A percentile compares a stretch with the other conserved stretches of the same genome.
phyloP scores from a whole-genome alignment of 37 sponge, comb jelly and placozoan species.

The Chondrilla cf. caribensis region DNA sequence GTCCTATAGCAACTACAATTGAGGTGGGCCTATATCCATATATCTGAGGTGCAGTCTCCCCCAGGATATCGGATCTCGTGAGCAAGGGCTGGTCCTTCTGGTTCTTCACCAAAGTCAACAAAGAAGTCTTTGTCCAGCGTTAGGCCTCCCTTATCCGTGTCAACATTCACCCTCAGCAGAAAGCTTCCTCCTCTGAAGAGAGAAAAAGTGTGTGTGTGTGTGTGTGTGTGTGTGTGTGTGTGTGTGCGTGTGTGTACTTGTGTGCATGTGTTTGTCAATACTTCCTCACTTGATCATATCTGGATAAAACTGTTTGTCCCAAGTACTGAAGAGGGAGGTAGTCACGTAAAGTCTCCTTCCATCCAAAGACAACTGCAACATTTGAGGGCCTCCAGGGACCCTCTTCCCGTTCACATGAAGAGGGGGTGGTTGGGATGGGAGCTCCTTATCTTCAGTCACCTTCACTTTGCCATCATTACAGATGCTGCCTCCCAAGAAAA shows the following conservation, averaged over 20 bases:
- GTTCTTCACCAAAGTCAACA: slow-evolving; percentile 81
- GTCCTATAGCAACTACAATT: too few relatives aligned
- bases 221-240: too few relatives aligned
- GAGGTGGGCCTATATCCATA: slow-evolving; percentile 76
- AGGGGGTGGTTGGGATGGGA: slow-evolving; percentile 63
- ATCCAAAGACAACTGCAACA: slow-evolving; percentile 85
- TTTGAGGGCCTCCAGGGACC: slow-evolving; percentile 81
- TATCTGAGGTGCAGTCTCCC: slow-evolving; percentile 90
- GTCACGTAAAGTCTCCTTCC: slow-evolving; percentile 83
- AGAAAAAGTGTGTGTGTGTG: not conserved
- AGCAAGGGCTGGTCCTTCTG: slow-evolving; percentile 85
- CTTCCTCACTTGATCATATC: slow-evolving; percentile 66
- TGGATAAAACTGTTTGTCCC: slow-evolving; percentile 92
- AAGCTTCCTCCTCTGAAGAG: slow-evolving; percentile 58
- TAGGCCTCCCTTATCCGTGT: slow-evolving; percentile 84
- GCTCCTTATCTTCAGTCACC: slow-evolving; percentile 64
- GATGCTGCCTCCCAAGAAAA: slow-evolving; percentile 70
- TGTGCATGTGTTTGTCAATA: too few relatives aligned
- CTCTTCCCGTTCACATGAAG: slow-evolving; percentile 52
- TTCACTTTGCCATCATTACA: slow-evolving; percentile 64
- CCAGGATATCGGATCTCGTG: slow-evolving; percentile 92
- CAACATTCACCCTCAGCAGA: slow-evolving; percentile 71
- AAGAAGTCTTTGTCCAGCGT: slow-evolving; percentile 67
- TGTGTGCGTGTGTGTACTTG: too few relatives aligned
- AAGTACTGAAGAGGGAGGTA: slow-evolving; percentile 80